Base-by-base conservation (phyloP, 2,113 vertebrate genomes). In the Beaufortia kweichowensis region DNA sequence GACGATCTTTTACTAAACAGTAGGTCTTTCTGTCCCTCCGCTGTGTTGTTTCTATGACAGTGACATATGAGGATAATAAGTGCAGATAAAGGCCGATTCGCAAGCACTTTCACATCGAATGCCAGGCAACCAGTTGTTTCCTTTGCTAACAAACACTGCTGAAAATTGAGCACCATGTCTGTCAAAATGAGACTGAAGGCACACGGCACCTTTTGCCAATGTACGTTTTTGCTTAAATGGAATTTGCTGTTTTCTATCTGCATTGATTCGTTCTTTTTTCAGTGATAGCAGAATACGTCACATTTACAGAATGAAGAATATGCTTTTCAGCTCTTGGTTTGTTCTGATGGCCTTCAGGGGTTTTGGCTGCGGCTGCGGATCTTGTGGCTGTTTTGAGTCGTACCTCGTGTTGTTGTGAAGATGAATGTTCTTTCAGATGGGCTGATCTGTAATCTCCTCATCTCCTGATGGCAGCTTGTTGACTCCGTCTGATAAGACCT, bases 361-460 rank as follows among this genome's bases (percentile, higher is more conserved):
- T 26, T 0, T 24, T 26, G 5, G 28, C 17, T 72, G 24, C 55
- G 70, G 75, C 24, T 65, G 55, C 65, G 66, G 53, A 24, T 41
- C 26, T 57, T 29, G 73, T 12, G 21, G 73, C 46, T 29, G 21
- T 61, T n/a, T 31, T 55, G 56, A 76, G 64, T 79, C 56, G 62
- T 50, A 46, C 43, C 80, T 66, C 83, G 68, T 63, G 26, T 46
- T 17, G 48, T 63, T 78, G 41, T 24, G 66, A 84, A 87, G 87
- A 90, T 85, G 79, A 86, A 90, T 86, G 59, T 69, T 79, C 62
- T 68, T n/a, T n/a, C 41, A 73, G 83, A 62, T 23, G 57, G 72
- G 41, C 78, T 76, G 80, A 86, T 84, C 81, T 75, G 15, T 83
- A 85, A 87, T 87, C 86, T 84, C 35, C 83, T 81, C 69, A 87